A percentile compares a stretch with the other conserved stretches of the same genome.
These are phyloP conservation scores for Atherinosoma microstoma DNA, from an alignment of 2,797 vertebrate genomes.

Conservation along the genomic window DNA sequence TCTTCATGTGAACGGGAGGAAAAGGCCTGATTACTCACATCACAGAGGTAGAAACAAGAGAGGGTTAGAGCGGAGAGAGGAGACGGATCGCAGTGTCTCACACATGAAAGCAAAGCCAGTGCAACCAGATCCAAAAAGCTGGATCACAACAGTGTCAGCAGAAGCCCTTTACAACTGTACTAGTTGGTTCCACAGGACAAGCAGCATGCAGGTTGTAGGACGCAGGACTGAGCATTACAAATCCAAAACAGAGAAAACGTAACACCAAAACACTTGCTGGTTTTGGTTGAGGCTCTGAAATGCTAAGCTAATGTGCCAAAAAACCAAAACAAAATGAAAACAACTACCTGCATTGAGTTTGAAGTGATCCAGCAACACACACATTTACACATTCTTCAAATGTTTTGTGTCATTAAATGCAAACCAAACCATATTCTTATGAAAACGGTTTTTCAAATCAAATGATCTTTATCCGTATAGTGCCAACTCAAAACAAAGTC, in stretches of 20 bases:
- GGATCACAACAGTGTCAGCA: constrained; percentile 25
- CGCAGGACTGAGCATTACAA: background rate
- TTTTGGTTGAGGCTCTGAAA: background rate
- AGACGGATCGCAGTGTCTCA: constrained; percentile 2
- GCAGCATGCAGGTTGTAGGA: background rate
- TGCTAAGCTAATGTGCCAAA: no score
- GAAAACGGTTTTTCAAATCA: no score
- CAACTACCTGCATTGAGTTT: no score
- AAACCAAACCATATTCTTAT: background rate
- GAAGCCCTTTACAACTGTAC: background rate
- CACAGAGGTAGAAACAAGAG: constrained; percentile 46
- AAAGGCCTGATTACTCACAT: constrained; percentile 48
- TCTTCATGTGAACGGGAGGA: constrained; percentile 31
- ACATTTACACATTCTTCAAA: no score
- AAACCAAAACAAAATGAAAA: no score
- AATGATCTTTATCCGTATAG: no score
- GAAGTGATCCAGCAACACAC: no score
- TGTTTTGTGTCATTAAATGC: background rate
- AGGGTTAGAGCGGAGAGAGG: constrained; percentile 23
- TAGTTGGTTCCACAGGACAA: no score
- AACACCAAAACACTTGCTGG: background rate
- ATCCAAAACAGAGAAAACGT: background rate
- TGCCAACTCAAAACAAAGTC: no score
- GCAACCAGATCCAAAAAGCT: constrained; percentile 17
- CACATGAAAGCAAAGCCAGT: constrained; percentile 10